Base-by-base conservation (phyloP, 2,888 invertebrate genomes). In the Laothoe populi region DNA sequence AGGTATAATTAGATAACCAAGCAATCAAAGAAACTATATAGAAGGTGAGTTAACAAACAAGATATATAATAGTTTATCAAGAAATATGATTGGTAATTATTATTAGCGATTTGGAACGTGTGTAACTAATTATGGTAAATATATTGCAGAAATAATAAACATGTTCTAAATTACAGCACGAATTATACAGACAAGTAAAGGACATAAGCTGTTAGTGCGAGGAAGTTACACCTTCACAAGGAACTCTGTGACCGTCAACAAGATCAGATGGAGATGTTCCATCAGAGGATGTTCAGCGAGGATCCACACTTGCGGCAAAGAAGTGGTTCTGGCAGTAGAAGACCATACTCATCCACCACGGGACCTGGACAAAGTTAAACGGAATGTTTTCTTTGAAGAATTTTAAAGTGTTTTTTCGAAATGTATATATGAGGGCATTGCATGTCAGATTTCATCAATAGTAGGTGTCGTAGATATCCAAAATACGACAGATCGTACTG, bases 181-280 rank as follows among this genome's bases (percentile, higher is more conserved):
- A n/a, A 64, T 72, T 11, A 57, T 67, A 2, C 45, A 58, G 19
- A 62, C 70, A 0, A 45, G 19, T n/a, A 70, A 69, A 24, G 76
- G 76, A 0, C 67, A 53, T 26, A 74, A 70, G 13, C 62, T 74
- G 21, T 62, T 83, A 3, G 16, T 75, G 0, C 57, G 75, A 0
- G 76, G 80, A 59, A 73, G 73, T 0, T 79, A 70, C 35, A 69
- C 70, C 0, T 83, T 65, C 42, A 67, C 64, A 10, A 72, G 67
- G 44, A 77, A 78, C 61, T 66, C 31, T 26, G 70, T 66, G 0
- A 69, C 72, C 0, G 42, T 66, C 23, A 7, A 58, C 0, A 82
- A 81, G 23, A 72, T 65, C 11, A 73, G 80, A 46, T 83, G 83
- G 82, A 71, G 82, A 5, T 83, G 83, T 48, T 65, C 75, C 0